Conservation (phyloP, 35 echinoderm and acorn worm species). For the Ophioderma brevispina region DNA sequence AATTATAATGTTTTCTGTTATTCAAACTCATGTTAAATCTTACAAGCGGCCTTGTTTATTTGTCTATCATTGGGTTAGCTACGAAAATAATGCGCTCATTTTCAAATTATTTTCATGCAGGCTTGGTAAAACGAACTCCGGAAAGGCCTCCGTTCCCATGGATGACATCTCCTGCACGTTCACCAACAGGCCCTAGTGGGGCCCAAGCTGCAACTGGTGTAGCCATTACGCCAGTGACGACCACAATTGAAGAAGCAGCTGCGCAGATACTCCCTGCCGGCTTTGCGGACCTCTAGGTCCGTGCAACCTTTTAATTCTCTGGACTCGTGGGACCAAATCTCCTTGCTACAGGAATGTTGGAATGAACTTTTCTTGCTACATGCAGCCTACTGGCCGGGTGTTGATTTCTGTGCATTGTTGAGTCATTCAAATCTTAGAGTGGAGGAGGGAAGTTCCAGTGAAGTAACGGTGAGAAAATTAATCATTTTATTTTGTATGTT, state of each 20-base stretch:
- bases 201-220: not conserved
- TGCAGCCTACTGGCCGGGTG: constrained; percentile 89
- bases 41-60: no score
- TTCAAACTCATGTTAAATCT: no score
- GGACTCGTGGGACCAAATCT: constrained; percentile 66
- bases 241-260: constrained; percentile 84
- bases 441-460: constrained; percentile 28
- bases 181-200: constrained; percentile 25
- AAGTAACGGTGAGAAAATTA: not conserved
- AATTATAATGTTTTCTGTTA: no score
- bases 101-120: constrained; percentile 14
- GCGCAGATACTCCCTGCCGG: constrained; percentile 73
- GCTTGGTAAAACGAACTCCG: constrained; percentile 29
- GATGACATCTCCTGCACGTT: not conserved
- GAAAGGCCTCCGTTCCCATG: constrained; percentile 13
- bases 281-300: constrained; percentile 67
- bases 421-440: constrained; percentile 82
- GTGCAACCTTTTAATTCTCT: constrained; percentile 85
- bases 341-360: constrained; percentile 89
- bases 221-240: constrained; percentile 27
- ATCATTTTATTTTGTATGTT: no score
- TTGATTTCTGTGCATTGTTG: constrained; percentile 83
- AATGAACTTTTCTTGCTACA: constrained; percentile 88
- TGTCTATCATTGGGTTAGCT: no score
- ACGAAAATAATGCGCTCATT: no score